phyloP scores from a whole-genome alignment of 2,888 invertebrate species.

The Epirrhoe tristata region DNA sequence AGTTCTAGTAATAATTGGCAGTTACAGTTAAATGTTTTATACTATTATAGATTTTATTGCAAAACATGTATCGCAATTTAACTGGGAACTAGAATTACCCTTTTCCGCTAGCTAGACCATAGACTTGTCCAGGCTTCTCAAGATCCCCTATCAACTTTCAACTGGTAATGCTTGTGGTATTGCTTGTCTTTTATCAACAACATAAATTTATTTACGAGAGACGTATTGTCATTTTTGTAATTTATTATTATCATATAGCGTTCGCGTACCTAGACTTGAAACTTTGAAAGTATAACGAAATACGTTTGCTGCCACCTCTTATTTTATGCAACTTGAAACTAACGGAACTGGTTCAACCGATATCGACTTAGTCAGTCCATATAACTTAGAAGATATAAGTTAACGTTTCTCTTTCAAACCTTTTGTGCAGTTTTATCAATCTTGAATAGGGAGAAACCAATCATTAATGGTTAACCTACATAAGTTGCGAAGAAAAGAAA shows the following conservation, averaged over 20 bases:
- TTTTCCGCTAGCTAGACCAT: slow-evolving; percentile 63
- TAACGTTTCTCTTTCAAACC: slow-evolving; percentile 59
- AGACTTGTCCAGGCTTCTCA: slow-evolving; percentile 66
- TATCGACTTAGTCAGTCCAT: slow-evolving; percentile 41
- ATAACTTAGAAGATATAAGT: slow-evolving; percentile 55
- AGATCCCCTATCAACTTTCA: slow-evolving; percentile 79
- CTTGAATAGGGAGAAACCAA: slow-evolving; percentile 71
- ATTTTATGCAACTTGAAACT: slow-evolving; percentile 57
- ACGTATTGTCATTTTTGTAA: slow-evolving; percentile 56
- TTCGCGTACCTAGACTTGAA: slow-evolving; percentile 49
- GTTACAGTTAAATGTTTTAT: slow-evolving; percentile 47
- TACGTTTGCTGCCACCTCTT: slow-evolving; percentile 47
- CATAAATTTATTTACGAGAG: slow-evolving; percentile 67
- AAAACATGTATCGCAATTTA: slow-evolving; percentile 37
- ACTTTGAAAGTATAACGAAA: slow-evolving; percentile 54
- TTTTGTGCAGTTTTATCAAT: slow-evolving; percentile 65
- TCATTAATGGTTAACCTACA: slow-evolving; percentile 75
- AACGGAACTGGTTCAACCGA: slow-evolving; percentile 50
- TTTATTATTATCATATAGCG: slow-evolving; percentile 50
- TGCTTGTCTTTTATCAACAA: slow-evolving; percentile 65
- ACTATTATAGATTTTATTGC: slow-evolving; percentile 40
- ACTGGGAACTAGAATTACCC: slow-evolving; percentile 51
- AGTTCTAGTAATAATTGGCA: slow-evolving; percentile 51
- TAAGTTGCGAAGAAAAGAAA: slow-evolving; percentile 79
- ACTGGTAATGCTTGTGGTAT: slow-evolving; percentile 71